Conservation (phyloP, 2,113 vertebrate genomes). For the Ameiurus melas region DNA sequence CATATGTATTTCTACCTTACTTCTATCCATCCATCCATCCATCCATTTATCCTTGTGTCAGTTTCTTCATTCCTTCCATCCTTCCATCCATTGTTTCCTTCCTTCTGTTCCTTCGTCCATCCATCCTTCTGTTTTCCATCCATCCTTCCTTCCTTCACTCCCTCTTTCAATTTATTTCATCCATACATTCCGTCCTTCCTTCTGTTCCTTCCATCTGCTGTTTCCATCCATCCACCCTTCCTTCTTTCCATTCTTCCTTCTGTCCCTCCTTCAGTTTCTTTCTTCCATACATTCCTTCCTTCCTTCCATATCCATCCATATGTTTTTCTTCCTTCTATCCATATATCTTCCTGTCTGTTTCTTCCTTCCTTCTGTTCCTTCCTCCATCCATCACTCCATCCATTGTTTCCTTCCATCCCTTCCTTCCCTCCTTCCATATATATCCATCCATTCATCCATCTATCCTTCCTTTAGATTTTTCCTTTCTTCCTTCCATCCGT, state of each 20-base stretch:
- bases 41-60: too few species aligned
- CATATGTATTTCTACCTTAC: background rate
- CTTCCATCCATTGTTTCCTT: background rate
- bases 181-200: too few species aligned
- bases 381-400: too few species aligned
- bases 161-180: background rate
- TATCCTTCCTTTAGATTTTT: background rate
- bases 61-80: background rate
- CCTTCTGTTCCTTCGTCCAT: background rate
- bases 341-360: background rate
- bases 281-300: background rate
- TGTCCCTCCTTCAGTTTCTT: background rate
- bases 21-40: background rate
- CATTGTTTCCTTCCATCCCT: too few species aligned
- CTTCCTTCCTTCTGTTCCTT: background rate
- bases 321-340: background rate
- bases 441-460: background rate
- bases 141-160: background rate
- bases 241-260: too few species aligned
- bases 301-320: background rate
- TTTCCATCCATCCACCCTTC: background rate
- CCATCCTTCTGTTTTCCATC: background rate
- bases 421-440: background rate
- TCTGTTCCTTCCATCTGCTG: too few species aligned
- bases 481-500: background rate